These are phyloP conservation scores for Polydesmus complanatus DNA, from an alignment of 2,888 invertebrate species.

Conservation along the genomic window DNA sequence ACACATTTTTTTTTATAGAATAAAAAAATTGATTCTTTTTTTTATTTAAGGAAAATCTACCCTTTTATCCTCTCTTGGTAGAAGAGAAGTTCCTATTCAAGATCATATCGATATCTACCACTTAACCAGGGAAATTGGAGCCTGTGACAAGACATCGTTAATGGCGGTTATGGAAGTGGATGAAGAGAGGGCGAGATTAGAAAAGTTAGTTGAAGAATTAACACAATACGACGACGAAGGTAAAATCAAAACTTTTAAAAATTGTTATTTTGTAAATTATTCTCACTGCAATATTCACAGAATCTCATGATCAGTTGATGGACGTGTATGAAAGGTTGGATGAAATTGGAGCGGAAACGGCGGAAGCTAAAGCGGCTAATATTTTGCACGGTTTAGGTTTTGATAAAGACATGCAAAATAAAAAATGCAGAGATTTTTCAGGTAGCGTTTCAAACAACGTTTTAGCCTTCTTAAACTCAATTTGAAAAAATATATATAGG, in stretches of 20 bases:
- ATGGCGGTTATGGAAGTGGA: conserved; percentile 98
- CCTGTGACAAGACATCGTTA: conserved; percentile 91
- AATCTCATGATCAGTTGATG: conserved; percentile 87
- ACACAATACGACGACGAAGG: conserved; percentile 74
- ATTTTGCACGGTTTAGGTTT: conserved; percentile 96
- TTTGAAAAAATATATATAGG: too few species aligned
- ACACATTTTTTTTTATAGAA: neutral
- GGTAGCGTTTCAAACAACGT: too few species aligned
- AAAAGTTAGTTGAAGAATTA: conserved; percentile 79
- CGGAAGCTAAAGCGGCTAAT: conserved; percentile 83
- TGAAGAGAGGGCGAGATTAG: conserved; percentile 75
- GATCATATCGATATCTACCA: conserved; percentile 96
- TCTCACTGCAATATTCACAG: conserved; percentile 33
- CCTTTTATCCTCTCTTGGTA: conserved; percentile 74
- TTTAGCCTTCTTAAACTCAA: too few species aligned
- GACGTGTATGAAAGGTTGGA: conserved; percentile 96
- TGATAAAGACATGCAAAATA: conserved; percentile 47
- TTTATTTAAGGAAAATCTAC: conserved; percentile 68
- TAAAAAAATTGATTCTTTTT: neutral
- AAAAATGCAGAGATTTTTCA: conserved; percentile 50
- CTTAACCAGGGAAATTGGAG: conserved; percentile 90
- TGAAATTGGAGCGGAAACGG: conserved; percentile 89
- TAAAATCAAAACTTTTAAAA: conserved; percentile 28
- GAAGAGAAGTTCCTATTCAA: conserved; percentile 87
- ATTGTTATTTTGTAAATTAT: too few species aligned